A percentile compares a stretch with the other conserved stretches of the same genome.
These are phyloP conservation scores for Climacteris rufus DNA, from an alignment of 2,113 vertebrate genomes.

Conservation along the genomic window DNA sequence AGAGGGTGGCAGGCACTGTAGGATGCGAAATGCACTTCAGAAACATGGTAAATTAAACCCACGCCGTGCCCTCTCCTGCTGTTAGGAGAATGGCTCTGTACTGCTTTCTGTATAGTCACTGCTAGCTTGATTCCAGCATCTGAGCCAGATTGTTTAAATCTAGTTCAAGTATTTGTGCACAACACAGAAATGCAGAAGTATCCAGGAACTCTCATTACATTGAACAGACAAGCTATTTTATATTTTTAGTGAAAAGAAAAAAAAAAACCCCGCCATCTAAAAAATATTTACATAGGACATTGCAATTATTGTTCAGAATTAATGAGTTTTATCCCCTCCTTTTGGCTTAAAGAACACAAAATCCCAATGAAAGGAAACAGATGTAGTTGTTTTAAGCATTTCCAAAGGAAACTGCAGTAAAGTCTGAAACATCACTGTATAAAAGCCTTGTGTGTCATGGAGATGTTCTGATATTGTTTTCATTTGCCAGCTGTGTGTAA, in stretches of 20 bases:
- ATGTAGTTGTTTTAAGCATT: conserved; percentile 71
- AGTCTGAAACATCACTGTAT: conserved; percentile 44
- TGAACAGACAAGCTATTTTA: conserved; percentile 24
- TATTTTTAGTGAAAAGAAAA: conserved; percentile 31
- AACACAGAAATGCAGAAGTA: background rate
- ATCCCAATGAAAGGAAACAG: conserved; percentile 77
- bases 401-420: conserved; percentile 72
- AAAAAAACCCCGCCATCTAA: background rate
- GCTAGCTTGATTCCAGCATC: background rate
- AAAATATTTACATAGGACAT: conserved; percentile 66
- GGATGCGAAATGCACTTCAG: background rate
- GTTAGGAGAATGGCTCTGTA: background rate
- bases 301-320: conserved; percentile 66
- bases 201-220: conserved; percentile 19
- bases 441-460: conserved; percentile 54
- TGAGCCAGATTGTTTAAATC: conserved; percentile 17
- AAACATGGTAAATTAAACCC: background rate
- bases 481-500: conserved; percentile 61
- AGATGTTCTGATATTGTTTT: conserved; percentile 64
- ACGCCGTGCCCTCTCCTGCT: background rate
- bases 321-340: conserved; percentile 66
- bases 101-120: background rate
- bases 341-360: conserved; percentile 70
- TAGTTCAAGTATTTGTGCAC: background rate
- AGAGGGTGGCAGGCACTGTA: background rate